Evolutionary conservation across 2,113 vertebrate genomes (phyloP).

Genomic region (Crotalus helleri): DNA sequence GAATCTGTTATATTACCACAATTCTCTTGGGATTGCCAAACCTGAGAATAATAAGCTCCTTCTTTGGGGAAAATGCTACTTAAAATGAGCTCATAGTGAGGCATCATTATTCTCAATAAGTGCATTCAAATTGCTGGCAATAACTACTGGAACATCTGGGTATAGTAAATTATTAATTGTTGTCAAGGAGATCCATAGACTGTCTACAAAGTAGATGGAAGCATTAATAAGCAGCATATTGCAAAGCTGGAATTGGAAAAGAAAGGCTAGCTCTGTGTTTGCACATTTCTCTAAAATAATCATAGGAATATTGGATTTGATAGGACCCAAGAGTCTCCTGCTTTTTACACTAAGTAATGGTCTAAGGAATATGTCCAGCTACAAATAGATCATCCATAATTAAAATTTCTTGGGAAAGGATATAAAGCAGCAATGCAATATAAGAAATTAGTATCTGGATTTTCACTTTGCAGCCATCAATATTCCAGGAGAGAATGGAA

Average conservation of each 20-base stretch:
- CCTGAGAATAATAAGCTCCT: neutral
- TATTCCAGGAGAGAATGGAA: neutral
- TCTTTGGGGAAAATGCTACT: neutral
- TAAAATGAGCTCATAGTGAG: neutral
- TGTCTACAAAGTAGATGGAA: neutral
- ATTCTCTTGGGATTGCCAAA: neutral
- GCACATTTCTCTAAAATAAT: neutral
- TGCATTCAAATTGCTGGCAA: neutral
- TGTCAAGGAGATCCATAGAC: neutral
- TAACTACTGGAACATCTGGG: neutral
- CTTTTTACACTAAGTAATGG: neutral
- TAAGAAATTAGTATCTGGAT: neutral
- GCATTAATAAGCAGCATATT: neutral
- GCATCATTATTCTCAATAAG: neutral
- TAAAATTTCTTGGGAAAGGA: neutral
- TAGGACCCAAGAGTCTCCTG: neutral
- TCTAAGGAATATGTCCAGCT: neutral
- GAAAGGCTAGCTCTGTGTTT: neutral
- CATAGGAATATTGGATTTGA: neutral
- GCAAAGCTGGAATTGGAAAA: neutral
- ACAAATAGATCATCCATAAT: neutral
- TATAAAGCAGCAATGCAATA: neutral
- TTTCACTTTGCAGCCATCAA: neutral
- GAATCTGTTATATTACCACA: neutral
- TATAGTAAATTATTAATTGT: neutral